A percentile compares a stretch with the other conserved stretches of the same genome.
phyloP scores from a whole-genome alignment of 2,888 invertebrate species.

The Candidula unifasciata region DNA sequence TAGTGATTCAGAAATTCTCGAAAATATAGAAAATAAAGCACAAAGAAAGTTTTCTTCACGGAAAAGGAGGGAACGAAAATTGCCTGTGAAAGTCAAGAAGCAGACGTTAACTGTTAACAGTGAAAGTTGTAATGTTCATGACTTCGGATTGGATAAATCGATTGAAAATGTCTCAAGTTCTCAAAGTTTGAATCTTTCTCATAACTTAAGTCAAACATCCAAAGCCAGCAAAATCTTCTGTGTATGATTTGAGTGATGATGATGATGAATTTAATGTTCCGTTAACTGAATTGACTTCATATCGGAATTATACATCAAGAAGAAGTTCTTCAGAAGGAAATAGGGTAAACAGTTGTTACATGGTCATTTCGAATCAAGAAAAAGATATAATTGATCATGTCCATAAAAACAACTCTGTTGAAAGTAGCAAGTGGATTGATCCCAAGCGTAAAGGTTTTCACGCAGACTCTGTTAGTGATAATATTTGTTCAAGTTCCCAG shows the following conservation, averaged over 20 bases:
- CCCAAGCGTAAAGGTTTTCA: too few species aligned
- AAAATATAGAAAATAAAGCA: conserved; percentile 4
- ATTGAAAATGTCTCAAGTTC: background rate
- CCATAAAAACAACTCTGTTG: too few species aligned
- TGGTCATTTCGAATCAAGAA: background rate
- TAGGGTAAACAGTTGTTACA: background rate
- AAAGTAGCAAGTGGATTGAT: too few species aligned
- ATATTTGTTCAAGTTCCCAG: too few species aligned
- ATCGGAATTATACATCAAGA: background rate
- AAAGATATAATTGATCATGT: too few species aligned
- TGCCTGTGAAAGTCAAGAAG: background rate
- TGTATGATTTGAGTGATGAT: background rate
- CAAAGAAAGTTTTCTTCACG: background rate
- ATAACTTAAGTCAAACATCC: background rate
- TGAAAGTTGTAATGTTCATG: too few species aligned
- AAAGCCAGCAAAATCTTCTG: background rate
- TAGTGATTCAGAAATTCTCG: background rate
- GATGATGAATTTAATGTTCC: background rate
- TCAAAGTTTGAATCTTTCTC: background rate
- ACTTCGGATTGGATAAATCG: background rate
- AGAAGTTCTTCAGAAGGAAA: background rate
- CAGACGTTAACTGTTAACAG: background rate
- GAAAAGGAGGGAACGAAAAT: background rate
- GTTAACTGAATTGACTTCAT: background rate
- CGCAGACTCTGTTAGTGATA: too few species aligned